Base-by-base conservation (phyloP, 2,888 invertebrate genomes). In the Drosophila parthenogenetica region DNA sequence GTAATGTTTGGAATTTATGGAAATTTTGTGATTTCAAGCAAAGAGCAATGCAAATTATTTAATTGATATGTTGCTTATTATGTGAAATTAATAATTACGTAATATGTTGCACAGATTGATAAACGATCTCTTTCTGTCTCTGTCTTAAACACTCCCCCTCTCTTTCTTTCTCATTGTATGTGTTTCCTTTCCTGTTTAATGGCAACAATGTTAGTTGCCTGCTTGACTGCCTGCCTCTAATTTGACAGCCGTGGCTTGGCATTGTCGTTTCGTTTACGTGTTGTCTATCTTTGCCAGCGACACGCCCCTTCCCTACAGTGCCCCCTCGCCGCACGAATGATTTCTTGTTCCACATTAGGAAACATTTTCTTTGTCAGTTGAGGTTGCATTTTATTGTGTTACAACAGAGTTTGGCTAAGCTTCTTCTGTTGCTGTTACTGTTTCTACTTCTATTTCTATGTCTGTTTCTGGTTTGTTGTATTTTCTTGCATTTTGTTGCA, bases 321-420 rank as follows among this genome's bases (percentile, higher is more conserved):
- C 62, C 46, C 13, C 54, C 66, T 37, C 51, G 43, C 42, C 42
- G 82, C 72, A 72, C 78, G 72, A 75, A 53, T 73, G 69, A 62
- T 54, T 84, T 63, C 79, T 69, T 69, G 81, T 66, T 65, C 51
- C 86, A 82, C 80, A 86, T 83, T 79, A 66, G 83, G 64, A 82
- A 82, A 88, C 86, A 86, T 79, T 86, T 86, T 84, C 88, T 86
- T 88, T 84, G 88, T 88, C 83, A 84, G 83, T 88, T 86, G 83
- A 86, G 88, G 83, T 84, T 84, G 83, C 81, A 84, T 88, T 84
- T 84, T 84, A 84, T 84, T 83, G 83, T 83, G 83, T 83, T 88
- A 74, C 82, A 82, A 62, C 77, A 70, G 61, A 88, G 85, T 78
- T 86, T 70, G 70, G 84, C 75, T 84, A 58, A 61, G 85, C 55